A percentile compares a stretch with the other conserved stretches of the same genome.
Conservation (phyloP, 2,888 invertebrate species). For the Microdon myrmicae region DNA sequence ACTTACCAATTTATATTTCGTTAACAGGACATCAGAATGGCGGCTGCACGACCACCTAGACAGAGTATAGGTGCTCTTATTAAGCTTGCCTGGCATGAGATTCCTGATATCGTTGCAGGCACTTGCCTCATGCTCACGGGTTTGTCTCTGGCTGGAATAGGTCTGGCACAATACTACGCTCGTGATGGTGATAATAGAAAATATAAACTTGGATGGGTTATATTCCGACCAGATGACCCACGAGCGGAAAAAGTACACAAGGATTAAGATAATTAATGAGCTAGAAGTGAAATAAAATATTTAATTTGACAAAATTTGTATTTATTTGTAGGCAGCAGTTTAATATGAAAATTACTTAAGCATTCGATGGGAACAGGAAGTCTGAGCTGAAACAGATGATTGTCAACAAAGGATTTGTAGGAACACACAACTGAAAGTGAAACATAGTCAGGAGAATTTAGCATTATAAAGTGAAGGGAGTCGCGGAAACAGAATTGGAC, state of each 20-base stretch:
- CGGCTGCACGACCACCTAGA: slow-evolving; percentile 58
- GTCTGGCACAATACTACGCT: slow-evolving; percentile 68
- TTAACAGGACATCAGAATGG: slow-evolving; percentile 29
- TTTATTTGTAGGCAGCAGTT: no score
- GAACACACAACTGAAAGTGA: no score
- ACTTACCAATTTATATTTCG: no score
- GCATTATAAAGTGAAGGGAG: no score
- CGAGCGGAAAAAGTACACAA: slow-evolving; percentile 70
- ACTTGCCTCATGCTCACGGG: slow-evolving; percentile 72
- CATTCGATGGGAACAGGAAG: no score
- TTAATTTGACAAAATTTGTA: no score
- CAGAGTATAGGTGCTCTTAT: slow-evolving; percentile 60
- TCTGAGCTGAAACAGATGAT: no score
- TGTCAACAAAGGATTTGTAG: no score
- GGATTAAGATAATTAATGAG: slow-evolving; percentile 61
- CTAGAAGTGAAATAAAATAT: slow-evolving; percentile 16
- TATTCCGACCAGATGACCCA: slow-evolving; percentile 77
- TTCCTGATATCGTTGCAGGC: slow-evolving; percentile 77
- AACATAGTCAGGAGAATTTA: no score
- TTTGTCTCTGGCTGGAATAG: slow-evolving; percentile 68
- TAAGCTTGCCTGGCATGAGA: slow-evolving; percentile 72
- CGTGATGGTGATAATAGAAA: slow-evolving; percentile 75
- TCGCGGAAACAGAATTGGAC: no score
- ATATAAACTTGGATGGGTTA: slow-evolving; percentile 73
- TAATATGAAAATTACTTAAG: no score